phyloP scores from a whole-genome alignment of 2,797 vertebrate genomes.

The Sebastes trivittatus region DNA sequence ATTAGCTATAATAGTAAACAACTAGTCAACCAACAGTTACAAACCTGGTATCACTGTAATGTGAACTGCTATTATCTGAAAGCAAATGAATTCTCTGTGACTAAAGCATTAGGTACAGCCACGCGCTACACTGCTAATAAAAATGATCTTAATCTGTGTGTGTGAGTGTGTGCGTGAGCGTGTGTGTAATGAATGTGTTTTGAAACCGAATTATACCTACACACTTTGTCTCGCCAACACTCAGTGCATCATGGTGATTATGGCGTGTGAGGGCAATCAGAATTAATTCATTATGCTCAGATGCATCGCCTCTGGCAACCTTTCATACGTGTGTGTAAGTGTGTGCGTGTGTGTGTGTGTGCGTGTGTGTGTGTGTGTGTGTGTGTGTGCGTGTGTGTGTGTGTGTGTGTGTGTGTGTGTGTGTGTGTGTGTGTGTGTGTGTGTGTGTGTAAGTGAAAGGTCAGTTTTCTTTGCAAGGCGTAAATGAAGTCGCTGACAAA shows the following conservation, averaged over 20 bases:
- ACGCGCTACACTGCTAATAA: neutral
- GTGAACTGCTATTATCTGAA: neutral
- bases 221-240: constrained; percentile 25
- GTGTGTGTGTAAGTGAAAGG: constrained; percentile 59
- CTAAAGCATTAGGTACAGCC: neutral
- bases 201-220: constrained; percentile 40
- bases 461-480: constrained; percentile 47
- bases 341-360: constrained; percentile 41
- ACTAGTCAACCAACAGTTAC: neutral
- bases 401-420: constrained; percentile 34
- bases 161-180: neutral
- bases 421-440: constrained; percentile 34
- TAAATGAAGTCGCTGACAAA: constrained; percentile 55
- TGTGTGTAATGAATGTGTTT: neutral
- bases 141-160: neutral
- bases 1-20: neutral
- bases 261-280: constrained; percentile 35
- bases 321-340: constrained; percentile 41
- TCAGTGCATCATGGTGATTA: constrained; percentile 43
- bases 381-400: constrained; percentile 36
- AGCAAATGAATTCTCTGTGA: neutral
- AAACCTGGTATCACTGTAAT: neutral
- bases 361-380: constrained; percentile 37
- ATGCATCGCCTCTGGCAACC: constrained; percentile 52
- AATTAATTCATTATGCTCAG: constrained; percentile 63